Base-by-base conservation (phyloP, 2,888 invertebrate genomes). In the Petrophora chlorosata region DNA sequence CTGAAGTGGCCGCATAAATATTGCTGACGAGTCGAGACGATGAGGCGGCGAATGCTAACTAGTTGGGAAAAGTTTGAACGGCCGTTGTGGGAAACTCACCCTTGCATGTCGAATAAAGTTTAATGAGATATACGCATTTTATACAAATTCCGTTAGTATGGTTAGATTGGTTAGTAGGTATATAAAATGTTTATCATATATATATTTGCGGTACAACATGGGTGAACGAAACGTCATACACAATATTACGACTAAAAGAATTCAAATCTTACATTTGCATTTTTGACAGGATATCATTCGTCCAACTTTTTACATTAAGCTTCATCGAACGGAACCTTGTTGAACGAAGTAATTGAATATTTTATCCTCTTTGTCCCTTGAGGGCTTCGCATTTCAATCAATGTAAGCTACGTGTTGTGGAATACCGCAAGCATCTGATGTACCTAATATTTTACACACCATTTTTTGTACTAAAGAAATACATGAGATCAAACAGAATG, bases 271-370 rank as follows among this genome's bases (percentile, higher is more conserved):
- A 60, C 56, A 82, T 85, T 85, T 79, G 73, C 79, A 82, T 85
- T 79, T n/a, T 77, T 69, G 73, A 77, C 72, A 65, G 67, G 65
- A 79, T 73, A 60, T 57, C 67, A 73, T 74, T 73, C 60, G 59
- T 56, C 40, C 59, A 83, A 85, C 73, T 84, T 85, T 83, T 77
- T 74, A 78, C 75, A 81, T 82, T 74, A 75, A 68, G 69, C 73
- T 67, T 69, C 69, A 72, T 65, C 59, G 64, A 63, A 69, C 63
- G 59, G 58, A 75, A 73, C 65, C 80, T 67, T 50, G 54, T 61
- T 45, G 45, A 49, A 57, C 52, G 30, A 56, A 51, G 54, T 67
- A 66, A 71, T 70, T 65, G 66, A 67, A 76, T 73, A 71, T 73
- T 65, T 67, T 61, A 72, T 70, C 53, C 62, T 61, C 45, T 61